These are phyloP conservation scores for Acleris sparsana DNA, from an alignment of 2,888 invertebrate species.

Conservation along the genomic window DNA sequence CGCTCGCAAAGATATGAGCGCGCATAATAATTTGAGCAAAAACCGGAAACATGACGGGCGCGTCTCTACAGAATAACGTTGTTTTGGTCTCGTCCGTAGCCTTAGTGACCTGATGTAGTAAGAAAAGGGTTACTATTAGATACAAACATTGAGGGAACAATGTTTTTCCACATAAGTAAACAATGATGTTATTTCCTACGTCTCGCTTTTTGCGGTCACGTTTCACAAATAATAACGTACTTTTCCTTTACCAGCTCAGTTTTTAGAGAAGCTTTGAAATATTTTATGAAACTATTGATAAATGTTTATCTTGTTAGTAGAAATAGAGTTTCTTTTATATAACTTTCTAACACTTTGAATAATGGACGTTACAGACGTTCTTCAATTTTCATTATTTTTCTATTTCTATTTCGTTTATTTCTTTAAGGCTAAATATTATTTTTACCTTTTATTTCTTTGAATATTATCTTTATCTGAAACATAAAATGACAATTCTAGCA, in stretches of 20 bases:
- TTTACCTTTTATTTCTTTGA: background rate
- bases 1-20: background rate
- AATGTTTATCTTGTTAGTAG: background rate
- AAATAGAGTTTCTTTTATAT: background rate
- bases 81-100: slow-evolving; percentile 24
- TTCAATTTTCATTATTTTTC: too few relatives aligned
- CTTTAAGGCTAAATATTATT: background rate
- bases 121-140: slow-evolving; percentile 15
- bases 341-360: background rate
- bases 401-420: background rate
- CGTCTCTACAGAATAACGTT: slow-evolving; percentile 14
- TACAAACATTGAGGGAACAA: slow-evolving; percentile 15
- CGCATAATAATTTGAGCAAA: background rate
- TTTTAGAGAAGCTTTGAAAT: slow-evolving; percentile 3
- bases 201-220: slow-evolving; percentile 15
- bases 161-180: slow-evolving; percentile 18
- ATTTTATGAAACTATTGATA: slow-evolving; percentile 1
- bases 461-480: background rate
- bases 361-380: background rate
- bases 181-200: slow-evolving; percentile 15
- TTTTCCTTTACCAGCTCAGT: background rate
- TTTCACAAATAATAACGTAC: background rate
- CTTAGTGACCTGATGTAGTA: slow-evolving; percentile 21
- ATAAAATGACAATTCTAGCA: background rate
- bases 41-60: background rate